Evolutionary conservation across 2,797 vertebrate genomes (phyloP).

Genomic region (Premnoplex brunnescens): DNA sequence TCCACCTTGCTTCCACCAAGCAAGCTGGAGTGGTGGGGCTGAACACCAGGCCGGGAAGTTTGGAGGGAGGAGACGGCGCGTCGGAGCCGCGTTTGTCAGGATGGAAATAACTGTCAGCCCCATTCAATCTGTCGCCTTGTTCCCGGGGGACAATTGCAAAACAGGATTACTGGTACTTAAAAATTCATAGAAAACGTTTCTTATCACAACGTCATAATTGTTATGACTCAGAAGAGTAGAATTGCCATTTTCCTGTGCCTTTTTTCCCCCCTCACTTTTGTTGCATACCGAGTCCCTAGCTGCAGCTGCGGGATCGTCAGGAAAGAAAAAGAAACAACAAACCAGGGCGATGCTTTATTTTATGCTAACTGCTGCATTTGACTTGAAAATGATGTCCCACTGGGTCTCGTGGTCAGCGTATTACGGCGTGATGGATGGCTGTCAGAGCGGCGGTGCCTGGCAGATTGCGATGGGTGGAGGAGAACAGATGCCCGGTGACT

Average conservation of each 20-base stretch:
- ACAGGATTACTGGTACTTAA: conserved; percentile 75
- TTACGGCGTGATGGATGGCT: conserved; percentile 80
- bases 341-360: conserved; percentile 73
- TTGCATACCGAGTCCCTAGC: conserved; percentile 55
- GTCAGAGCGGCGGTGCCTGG: conserved; percentile 69
- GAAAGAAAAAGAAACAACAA: background rate
- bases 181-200: conserved; percentile 79
- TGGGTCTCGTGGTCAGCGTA: conserved; percentile 78
- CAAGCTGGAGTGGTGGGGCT: conserved; percentile 10
- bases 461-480: conserved; percentile 77
- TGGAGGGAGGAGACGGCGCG: background rate
- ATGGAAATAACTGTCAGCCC: conserved; percentile 68
- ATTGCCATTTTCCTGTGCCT: conserved; percentile 73
- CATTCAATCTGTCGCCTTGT: conserved; percentile 58
- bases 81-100: conserved; percentile 19
- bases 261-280: conserved; percentile 49
- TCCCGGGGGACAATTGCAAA: conserved; percentile 61
- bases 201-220: conserved; percentile 78
- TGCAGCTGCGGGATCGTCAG: conserved; percentile 71
- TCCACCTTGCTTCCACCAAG: background rate
- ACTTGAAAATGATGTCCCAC: conserved; percentile 81
- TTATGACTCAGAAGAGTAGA: conserved; percentile 79
- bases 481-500: conserved; percentile 79
- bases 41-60: conserved; percentile 32
- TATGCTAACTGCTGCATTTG: conserved; percentile 80